phyloP scores from a whole-genome alignment of 2,797 vertebrate genomes.

The Esox lucius region DNA sequence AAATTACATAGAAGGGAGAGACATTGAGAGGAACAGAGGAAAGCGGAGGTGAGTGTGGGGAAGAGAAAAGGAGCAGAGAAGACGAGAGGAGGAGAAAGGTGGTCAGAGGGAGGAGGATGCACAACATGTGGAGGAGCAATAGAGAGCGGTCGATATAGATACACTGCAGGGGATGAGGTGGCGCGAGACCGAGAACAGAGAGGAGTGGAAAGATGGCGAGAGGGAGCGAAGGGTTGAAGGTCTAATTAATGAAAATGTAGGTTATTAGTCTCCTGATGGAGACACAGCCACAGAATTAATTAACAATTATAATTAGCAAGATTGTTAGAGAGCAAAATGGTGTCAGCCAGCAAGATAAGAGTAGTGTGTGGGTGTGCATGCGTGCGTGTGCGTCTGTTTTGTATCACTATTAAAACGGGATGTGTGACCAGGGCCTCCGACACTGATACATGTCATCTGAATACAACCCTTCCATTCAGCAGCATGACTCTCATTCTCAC shows the following conservation, averaged over 20 bases:
- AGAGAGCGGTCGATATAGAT: slow-evolving; percentile 20
- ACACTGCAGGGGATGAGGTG: slow-evolving; percentile 41
- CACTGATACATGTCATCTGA: slow-evolving; percentile 62
- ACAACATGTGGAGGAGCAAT: not conserved
- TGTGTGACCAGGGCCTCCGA: slow-evolving; percentile 57
- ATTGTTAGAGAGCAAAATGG: slow-evolving; percentile 86
- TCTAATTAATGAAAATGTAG: slow-evolving; percentile 87
- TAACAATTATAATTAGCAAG: slow-evolving; percentile 88
- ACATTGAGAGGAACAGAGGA: not conserved
- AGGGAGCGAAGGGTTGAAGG: slow-evolving; percentile 77
- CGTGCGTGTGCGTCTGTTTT: no score
- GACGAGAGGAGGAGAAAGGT: not conserved
- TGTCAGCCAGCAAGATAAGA: slow-evolving; percentile 76
- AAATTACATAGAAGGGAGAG: not conserved
- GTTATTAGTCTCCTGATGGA: slow-evolving; percentile 86
- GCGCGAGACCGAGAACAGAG: slow-evolving; percentile 46
- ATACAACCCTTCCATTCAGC: slow-evolving; percentile 60
- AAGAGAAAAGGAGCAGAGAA: not conserved
- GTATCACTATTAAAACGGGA: slow-evolving; percentile 32
- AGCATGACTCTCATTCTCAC: slow-evolving; percentile 55
- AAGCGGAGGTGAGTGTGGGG: slow-evolving; percentile 1
- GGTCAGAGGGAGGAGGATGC: not conserved
- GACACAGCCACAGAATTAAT: slow-evolving; percentile 83
- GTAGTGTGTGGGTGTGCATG: slow-evolving; percentile 11
- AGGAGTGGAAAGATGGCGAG: slow-evolving; percentile 63